Percentiles rank a stretch among this genome's conserved stretches.
These are phyloP conservation scores for Anthrax anthrax DNA, from an alignment of 2,888 invertebrate species.

Conservation along the genomic window DNA sequence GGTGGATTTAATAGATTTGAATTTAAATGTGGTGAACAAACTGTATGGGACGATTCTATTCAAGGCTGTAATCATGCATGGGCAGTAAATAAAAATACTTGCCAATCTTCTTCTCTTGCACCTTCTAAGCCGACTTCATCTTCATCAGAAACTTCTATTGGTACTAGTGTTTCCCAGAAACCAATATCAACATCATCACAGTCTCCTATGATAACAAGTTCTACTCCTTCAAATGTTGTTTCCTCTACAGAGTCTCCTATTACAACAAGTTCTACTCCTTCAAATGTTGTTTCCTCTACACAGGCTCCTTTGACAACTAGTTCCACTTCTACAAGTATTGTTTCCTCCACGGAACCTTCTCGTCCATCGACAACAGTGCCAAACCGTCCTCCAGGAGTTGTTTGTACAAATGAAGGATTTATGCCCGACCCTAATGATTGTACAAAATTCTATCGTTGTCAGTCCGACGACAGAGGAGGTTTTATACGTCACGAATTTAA, in stretches of 20 bases:
- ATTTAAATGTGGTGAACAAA: slow-evolving; percentile 36
- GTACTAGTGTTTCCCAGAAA: not conserved
- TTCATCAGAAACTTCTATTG: not conserved
- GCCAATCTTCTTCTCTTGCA: slow-evolving; percentile 12
- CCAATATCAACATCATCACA: not conserved
- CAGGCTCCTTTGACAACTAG: not conserved
- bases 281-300: not conserved
- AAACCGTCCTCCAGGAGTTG: not conserved
- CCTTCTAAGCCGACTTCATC: not conserved
- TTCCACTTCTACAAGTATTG: not conserved
- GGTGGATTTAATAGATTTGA: slow-evolving; percentile 33
- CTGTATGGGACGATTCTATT: slow-evolving; percentile 37
- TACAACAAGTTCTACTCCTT: not conserved
- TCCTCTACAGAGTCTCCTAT: slow-evolving; percentile 2
- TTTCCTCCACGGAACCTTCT: not conserved
- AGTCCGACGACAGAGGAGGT: slow-evolving; percentile 36
- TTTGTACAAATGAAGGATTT: slow-evolving; percentile 39
- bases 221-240: not conserved
- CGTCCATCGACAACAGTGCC: not conserved
- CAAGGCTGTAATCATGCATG: slow-evolving; percentile 29
- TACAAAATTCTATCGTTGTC: slow-evolving; percentile 44
- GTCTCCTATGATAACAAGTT: not conserved
- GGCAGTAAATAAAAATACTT: slow-evolving; percentile 4
- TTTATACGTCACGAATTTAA: slow-evolving; percentile 43
- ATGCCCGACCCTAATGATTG: slow-evolving; percentile 46